These are phyloP conservation scores for Cremastobaeus sp. DNA, from an alignment of 2,888 invertebrate genomes.

Conservation along the genomic window DNA sequence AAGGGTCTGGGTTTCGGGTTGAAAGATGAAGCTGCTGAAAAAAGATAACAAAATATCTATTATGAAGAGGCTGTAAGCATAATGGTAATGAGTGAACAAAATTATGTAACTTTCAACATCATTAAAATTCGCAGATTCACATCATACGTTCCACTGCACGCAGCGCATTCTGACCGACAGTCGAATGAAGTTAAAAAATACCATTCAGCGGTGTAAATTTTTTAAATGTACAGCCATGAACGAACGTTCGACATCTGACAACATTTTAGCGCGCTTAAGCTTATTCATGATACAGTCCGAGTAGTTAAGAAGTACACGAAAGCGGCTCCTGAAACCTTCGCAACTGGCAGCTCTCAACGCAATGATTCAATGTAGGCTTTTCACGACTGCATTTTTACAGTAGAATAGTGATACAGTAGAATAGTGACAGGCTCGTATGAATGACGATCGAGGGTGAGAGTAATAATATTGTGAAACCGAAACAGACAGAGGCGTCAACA, in stretches of 20 bases:
- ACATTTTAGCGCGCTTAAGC: constrained; percentile 13
- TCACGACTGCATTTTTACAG: constrained; percentile 7
- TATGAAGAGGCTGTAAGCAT: constrained; percentile 63
- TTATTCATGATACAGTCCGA: constrained; percentile 6
- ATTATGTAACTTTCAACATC: too few species aligned
- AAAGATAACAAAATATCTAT: constrained; percentile 75
- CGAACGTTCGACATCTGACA: not conserved
- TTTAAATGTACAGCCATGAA: too few species aligned
- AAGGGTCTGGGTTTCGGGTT: constrained; percentile 82
- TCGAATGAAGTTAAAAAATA: too few species aligned
- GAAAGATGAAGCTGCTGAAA: constrained; percentile 82
- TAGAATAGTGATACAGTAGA: constrained; percentile 2
- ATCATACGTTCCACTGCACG: constrained; percentile 16
- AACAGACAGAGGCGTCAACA: constrained; percentile 53
- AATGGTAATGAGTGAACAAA: constrained; percentile 39
- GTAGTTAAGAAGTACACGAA: too few species aligned
- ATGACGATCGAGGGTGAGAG: constrained; percentile 35
- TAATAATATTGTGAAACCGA: constrained; percentile 38
- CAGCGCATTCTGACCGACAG: constrained; percentile 13
- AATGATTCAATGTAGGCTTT: too few species aligned
- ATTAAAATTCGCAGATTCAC: too few species aligned
- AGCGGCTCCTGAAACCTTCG: constrained; percentile 42
- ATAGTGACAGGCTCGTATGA: constrained; percentile 10
- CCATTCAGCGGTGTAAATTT: too few species aligned
- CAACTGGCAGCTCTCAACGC: constrained; percentile 69